These are phyloP conservation scores for Nesogale talazaci DNA, from an alignment of 2,113 vertebrate genomes.

Conservation along the genomic window DNA sequence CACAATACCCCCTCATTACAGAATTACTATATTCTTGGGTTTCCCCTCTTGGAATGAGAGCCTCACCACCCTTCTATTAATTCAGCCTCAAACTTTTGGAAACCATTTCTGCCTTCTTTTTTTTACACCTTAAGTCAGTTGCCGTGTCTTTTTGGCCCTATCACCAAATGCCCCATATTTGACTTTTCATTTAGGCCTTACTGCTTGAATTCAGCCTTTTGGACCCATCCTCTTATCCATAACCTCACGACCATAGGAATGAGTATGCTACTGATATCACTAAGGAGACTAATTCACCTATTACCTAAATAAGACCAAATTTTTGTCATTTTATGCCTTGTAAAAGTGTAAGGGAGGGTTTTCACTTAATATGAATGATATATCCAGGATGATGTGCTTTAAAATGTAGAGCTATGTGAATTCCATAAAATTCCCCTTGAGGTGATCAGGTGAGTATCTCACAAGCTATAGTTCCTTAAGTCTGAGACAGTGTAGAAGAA, in stretches of 20 bases:
- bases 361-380: background rate
- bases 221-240: background rate
- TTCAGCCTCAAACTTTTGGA: slow-evolving; percentile 11
- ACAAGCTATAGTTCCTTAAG: background rate
- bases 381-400: background rate
- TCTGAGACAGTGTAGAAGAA: background rate
- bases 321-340: background rate
- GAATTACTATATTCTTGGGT: background rate
- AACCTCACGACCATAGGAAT: background rate
- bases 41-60: background rate
- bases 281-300: background rate
- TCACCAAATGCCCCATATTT: slow-evolving; percentile 34
- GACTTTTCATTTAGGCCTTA: slow-evolving; percentile 65
- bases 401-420: background rate
- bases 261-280: background rate
- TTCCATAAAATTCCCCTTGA: background rate
- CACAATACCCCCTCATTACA: background rate
- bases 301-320: slow-evolving; percentile 32
- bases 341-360: background rate
- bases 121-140: slow-evolving; percentile 39
- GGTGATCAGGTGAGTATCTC: background rate
- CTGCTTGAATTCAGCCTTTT: slow-evolving; percentile 61
- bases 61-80: background rate
- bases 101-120: slow-evolving; percentile 2
- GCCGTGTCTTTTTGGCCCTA: slow-evolving; percentile 65